Conservation (phyloP, 1,140 invertebrate species). For the Notospermus geniculatus region DNA sequence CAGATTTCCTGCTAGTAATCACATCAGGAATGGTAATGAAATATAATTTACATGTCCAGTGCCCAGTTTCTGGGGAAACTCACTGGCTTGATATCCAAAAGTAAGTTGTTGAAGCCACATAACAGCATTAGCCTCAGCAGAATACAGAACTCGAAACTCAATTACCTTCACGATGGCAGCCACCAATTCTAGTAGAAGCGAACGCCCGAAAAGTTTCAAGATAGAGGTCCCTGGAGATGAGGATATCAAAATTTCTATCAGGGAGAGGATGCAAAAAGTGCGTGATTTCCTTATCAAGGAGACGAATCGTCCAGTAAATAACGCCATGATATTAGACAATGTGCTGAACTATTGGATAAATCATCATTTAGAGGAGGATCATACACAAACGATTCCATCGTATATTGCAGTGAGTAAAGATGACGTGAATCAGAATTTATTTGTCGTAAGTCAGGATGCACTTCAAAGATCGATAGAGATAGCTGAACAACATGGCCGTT, state of each 20-base stretch:
- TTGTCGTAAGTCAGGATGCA: neutral
- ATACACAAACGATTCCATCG: neutral
- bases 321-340: constrained; percentile 1
- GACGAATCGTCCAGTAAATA: neutral
- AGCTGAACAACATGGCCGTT: neutral
- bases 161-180: neutral
- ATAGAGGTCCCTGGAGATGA: neutral
- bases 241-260: neutral
- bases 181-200: neutral
- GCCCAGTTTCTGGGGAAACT: too few relatives aligned
- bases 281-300: neutral
- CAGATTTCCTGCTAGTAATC: too few relatives aligned
- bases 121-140: too few relatives aligned
- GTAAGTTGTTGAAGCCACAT: too few relatives aligned
- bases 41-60: too few relatives aligned
- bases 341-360: neutral
- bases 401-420: neutral
- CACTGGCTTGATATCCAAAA: too few relatives aligned
- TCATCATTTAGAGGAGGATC: neutral
- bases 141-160: too few relatives aligned
- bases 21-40: too few relatives aligned
- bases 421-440: constrained; percentile 2
- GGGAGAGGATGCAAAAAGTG: neutral
- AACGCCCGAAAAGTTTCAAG: constrained; percentile 1
- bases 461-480: constrained; percentile 3